Evolutionary conservation across 2,113 vertebrate species (phyloP).

Genomic region (Protomyctophum bolini): DNA sequence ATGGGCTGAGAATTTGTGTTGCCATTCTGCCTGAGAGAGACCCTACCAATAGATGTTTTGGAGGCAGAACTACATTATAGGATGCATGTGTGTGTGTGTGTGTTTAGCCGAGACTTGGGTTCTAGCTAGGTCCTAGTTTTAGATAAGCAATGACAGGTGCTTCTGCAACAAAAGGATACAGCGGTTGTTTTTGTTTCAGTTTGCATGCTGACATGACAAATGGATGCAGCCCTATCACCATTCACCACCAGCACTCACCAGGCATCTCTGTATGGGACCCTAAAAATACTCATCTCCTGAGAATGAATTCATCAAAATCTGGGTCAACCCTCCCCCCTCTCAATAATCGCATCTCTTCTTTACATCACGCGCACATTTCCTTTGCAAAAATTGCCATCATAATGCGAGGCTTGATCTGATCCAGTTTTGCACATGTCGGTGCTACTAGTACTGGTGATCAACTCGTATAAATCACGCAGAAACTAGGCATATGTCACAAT

Average conservation of each 20-base stretch:
- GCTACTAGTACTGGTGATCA: no score
- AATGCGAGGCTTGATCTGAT: no score
- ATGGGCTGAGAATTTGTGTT: slow-evolving; percentile 10
- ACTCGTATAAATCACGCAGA: no score
- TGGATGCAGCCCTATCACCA: neutral
- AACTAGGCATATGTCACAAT: no score
- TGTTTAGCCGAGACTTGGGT: neutral
- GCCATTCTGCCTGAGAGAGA: slow-evolving; percentile 1
- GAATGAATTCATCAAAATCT: no score
- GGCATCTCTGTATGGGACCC: slow-evolving; percentile 15
- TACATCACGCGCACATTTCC: no score
- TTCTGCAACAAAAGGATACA: neutral
- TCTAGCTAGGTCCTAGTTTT: neutral
- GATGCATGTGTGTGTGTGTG: neutral
- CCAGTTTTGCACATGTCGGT: no score
- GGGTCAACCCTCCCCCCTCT: no score
- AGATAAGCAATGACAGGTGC: neutral
- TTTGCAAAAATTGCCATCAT: no score
- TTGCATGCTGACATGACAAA: neutral
- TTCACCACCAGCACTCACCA: neutral
- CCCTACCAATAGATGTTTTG: neutral
- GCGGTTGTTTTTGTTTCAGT: neutral
- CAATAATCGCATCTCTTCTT: no score
- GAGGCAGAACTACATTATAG: neutral
- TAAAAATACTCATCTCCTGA: neutral